These are phyloP conservation scores for Scartelaos histophorus DNA, from an alignment of 2,113 vertebrate genomes.

Conservation along the genomic window DNA sequence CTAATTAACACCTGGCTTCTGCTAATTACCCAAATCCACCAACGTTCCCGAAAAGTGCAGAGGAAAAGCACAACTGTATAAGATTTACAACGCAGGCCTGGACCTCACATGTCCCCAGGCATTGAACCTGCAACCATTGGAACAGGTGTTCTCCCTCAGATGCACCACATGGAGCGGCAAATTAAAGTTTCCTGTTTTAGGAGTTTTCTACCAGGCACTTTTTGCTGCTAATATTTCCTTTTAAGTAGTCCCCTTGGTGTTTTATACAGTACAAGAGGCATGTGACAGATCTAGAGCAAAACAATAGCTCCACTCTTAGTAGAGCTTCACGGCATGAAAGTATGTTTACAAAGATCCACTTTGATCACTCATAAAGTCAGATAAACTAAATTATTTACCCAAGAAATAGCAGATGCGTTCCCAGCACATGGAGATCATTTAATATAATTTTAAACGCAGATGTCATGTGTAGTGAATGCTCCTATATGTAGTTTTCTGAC, in stretches of 20 bases:
- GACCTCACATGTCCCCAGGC: conserved; percentile 30
- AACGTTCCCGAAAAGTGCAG: conserved; percentile 21
- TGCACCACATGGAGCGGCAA: conserved; percentile 18
- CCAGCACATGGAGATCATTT: too few species aligned
- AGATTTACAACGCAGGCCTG: conserved; percentile 39
- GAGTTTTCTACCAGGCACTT: conserved; percentile 28
- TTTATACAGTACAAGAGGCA: conserved; percentile 10
- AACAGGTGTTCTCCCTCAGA: conserved; percentile 49
- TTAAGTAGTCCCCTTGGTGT: conserved; percentile 33
- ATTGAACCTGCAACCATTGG: conserved; percentile 31
- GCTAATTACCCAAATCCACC: conserved; percentile 59
- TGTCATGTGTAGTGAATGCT: too few species aligned
- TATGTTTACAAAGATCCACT: conserved; percentile 2
- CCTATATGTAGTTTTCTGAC: too few species aligned
- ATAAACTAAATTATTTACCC: too few species aligned
- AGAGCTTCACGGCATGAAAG: conserved; percentile 15
- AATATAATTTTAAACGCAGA: too few species aligned
- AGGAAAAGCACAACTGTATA: conserved; percentile 1
- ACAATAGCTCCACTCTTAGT: conserved; percentile 19
- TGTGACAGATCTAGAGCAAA: conserved; percentile 19
- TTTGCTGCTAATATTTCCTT: conserved; percentile 13
- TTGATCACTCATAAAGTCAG: neutral
- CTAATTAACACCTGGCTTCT: conserved; percentile 71
- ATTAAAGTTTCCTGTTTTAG: conserved; percentile 13
- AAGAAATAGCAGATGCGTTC: too few species aligned